Evolutionary conservation across 2,888 invertebrate genomes (phyloP).

Genomic region (Coleophora deauratella): DNA sequence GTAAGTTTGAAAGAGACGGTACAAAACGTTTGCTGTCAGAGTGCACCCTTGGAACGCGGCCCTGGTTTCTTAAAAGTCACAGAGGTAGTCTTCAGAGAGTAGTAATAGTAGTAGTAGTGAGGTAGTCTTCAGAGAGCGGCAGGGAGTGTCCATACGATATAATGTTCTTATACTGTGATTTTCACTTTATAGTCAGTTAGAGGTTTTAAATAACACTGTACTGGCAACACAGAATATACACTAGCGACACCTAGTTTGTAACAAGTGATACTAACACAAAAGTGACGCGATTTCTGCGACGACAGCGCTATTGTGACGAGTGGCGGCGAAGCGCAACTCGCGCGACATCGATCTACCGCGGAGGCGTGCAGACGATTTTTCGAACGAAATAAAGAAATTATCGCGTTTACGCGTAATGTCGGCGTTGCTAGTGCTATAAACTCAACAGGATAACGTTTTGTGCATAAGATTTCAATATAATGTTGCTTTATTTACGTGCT

Average conservation of each 20-base stretch:
- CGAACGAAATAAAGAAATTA: slow-evolving; percentile 57
- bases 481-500: slow-evolving; percentile 61
- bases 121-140: too few relatives aligned
- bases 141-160: too few relatives aligned
- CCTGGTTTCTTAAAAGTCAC: too few relatives aligned
- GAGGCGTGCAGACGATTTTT: slow-evolving; percentile 53
- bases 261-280: not conserved
- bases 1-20: too few relatives aligned
- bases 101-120: too few relatives aligned
- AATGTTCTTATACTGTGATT: too few relatives aligned
- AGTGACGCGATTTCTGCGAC: slow-evolving; percentile 3
- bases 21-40: too few relatives aligned
- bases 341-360: slow-evolving; percentile 65
- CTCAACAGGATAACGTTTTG: slow-evolving; percentile 42
- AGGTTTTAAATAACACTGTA: too few relatives aligned
- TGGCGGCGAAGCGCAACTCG: slow-evolving; percentile 49
- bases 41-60: too few relatives aligned
- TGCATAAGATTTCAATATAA: slow-evolving; percentile 53
- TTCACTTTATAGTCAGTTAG: too few relatives aligned
- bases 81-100: too few relatives aligned
- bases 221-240: not conserved
- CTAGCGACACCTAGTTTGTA: slow-evolving; percentile 5
- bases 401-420: slow-evolving; percentile 55
- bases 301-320: slow-evolving; percentile 31
- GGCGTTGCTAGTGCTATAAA: slow-evolving; percentile 66